phyloP scores from a whole-genome alignment of 2,113 vertebrate genomes.

The Grammomys surdaster region DNA sequence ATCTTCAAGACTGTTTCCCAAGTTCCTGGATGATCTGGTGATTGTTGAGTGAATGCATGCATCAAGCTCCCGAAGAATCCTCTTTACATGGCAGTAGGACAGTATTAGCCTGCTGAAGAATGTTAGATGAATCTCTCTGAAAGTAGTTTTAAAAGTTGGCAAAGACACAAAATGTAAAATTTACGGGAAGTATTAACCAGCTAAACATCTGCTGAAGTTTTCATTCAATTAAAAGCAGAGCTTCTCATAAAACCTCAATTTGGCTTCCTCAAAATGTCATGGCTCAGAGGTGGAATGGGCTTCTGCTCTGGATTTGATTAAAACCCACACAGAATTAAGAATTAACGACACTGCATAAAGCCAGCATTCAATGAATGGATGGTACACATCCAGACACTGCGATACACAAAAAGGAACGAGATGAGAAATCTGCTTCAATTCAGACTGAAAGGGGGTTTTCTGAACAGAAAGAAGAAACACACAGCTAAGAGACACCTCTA shows the following conservation, averaged over 20 bases:
- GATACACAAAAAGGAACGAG: not conserved
- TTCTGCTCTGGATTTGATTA: slow-evolving; percentile 66
- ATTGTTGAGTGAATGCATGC: not conserved
- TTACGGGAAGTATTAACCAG: slow-evolving; percentile 73
- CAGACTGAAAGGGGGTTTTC: not conserved
- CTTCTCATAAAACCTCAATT: slow-evolving; percentile 64
- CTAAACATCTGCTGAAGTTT: slow-evolving; percentile 79
- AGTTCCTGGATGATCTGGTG: not conserved
- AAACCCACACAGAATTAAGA: slow-evolving; percentile 52
- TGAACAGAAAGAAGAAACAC: not conserved
- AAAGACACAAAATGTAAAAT: slow-evolving; percentile 70
- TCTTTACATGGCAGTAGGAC: not conserved
- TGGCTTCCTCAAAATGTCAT: slow-evolving; percentile 75
- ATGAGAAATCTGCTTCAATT: slow-evolving; percentile 36
- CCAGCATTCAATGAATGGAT: slow-evolving; percentile 14
- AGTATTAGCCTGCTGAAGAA: slow-evolving; percentile 25
- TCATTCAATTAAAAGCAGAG: slow-evolving; percentile 77
- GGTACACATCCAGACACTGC: not conserved
- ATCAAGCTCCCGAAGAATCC: not conserved
- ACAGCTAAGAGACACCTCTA: not conserved
- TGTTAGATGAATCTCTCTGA: not conserved
- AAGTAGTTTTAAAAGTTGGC: slow-evolving; percentile 64
- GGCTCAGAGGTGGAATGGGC: slow-evolving; percentile 44
- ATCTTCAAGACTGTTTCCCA: not conserved
- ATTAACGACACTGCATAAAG: not conserved